phyloP scores from a whole-genome alignment of 2,113 vertebrate species.

The Ictalurus furcatus region DNA sequence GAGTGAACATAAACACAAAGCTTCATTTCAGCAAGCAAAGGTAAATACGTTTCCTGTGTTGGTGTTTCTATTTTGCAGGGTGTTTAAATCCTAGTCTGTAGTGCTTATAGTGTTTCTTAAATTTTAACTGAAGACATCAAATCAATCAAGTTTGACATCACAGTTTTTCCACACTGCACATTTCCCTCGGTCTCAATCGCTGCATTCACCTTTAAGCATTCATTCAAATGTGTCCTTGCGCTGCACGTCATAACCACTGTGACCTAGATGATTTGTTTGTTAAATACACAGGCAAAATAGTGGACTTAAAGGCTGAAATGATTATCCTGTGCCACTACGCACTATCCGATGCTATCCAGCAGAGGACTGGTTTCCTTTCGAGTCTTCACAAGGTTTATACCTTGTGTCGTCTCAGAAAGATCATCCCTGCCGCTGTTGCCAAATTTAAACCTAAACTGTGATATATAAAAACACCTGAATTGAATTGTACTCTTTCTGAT shows the following conservation, averaged over 20 bases:
- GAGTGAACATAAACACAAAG: neutral
- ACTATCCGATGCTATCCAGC: neutral
- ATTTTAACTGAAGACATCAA: too few relatives aligned
- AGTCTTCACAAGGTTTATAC: neutral
- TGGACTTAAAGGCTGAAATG: neutral
- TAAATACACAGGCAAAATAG: neutral
- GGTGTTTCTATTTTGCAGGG: too few relatives aligned
- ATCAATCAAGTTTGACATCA: too few relatives aligned
- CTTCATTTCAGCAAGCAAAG: neutral
- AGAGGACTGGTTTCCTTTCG: too few relatives aligned
- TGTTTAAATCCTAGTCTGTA: neutral
- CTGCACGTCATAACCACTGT: neutral
- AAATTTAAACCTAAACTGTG: neutral
- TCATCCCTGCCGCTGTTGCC: neutral
- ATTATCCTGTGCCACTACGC: neutral
- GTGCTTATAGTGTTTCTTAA: too few relatives aligned
- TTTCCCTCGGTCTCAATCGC: neutral
- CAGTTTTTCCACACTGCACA: neutral
- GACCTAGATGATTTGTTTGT: slow-evolving; percentile 11
- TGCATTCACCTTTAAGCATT: neutral
- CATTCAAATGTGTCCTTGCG: neutral
- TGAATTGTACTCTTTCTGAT: neutral
- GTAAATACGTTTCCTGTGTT: neutral
- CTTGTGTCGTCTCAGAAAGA: neutral
- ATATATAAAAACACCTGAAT: too few relatives aligned